A percentile compares a stretch with the other conserved stretches of the same genome.
These are phyloP conservation scores for Labeo rohita DNA, from an alignment of 2,113 vertebrate genomes.

Conservation along the genomic window DNA sequence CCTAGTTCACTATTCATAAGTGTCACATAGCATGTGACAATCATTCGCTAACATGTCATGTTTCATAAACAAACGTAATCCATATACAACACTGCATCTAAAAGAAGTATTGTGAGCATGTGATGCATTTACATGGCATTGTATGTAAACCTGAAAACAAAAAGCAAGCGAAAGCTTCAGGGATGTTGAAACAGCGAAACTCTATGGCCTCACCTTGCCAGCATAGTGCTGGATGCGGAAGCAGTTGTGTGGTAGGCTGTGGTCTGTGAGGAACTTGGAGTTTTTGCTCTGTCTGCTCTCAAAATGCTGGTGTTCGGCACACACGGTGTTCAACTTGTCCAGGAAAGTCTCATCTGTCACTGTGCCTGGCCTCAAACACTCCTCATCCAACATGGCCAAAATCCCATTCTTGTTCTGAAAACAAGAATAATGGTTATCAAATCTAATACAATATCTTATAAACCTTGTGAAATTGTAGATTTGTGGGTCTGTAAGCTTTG, in stretches of 20 bases:
- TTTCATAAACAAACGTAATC: background rate
- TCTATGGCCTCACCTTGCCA: conserved; percentile 85
- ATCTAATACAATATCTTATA: background rate
- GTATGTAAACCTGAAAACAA: background rate
- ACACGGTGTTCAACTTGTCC: conserved; percentile 95
- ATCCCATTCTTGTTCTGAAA: conserved; percentile 87
- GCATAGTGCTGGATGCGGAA: conserved; percentile 98
- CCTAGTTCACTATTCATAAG: no score
- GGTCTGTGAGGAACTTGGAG: conserved; percentile 92
- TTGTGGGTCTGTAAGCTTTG: background rate
- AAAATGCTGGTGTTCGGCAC: conserved; percentile 95
- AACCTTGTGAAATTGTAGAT: background rate
- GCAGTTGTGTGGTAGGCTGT: conserved; percentile 93
- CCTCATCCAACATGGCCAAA: conserved; percentile 97
- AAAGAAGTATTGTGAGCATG: background rate
- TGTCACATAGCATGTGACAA: no score
- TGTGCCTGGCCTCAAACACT: conserved; percentile 92
- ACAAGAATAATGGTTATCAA: background rate
- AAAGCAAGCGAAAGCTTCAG: background rate
- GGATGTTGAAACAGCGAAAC: background rate
- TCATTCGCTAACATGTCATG: no score
- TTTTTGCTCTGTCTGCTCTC: conserved; percentile 96
- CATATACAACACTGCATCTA: background rate
- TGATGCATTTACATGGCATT: background rate
- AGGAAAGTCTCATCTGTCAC: conserved; percentile 96